A percentile compares a stretch with the other conserved stretches of the same genome.
These are phyloP conservation scores for Catocala sponsa DNA, from an alignment of 2,888 invertebrate species.

Conservation along the genomic window DNA sequence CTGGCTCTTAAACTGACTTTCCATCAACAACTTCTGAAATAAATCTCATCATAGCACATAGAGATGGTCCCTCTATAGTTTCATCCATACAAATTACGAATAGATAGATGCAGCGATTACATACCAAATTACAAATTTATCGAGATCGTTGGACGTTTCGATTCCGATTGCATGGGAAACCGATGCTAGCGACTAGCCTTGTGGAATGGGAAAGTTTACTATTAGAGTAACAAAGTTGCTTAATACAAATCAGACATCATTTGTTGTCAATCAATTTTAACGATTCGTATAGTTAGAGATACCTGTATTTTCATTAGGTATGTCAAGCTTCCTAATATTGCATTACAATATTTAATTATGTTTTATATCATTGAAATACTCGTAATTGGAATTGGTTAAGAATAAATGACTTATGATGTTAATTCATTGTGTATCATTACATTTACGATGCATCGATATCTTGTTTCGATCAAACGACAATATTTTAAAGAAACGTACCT, in stretches of 20 bases:
- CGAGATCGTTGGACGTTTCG: slow-evolving; percentile 61
- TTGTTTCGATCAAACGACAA: too few species aligned
- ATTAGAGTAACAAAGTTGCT: slow-evolving; percentile 44
- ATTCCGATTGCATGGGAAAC: slow-evolving; percentile 67
- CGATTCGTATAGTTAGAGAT: not conserved
- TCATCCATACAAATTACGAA: slow-evolving; percentile 60
- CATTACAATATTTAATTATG: not conserved
- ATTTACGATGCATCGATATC: too few species aligned
- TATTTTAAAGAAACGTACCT: too few species aligned
- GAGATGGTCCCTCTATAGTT: slow-evolving; percentile 25
- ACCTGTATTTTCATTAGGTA: too few species aligned
- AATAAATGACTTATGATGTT: too few species aligned
- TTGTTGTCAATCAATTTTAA: slow-evolving; percentile 13
- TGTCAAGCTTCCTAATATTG: too few species aligned
- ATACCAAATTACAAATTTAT: slow-evolving; percentile 72
- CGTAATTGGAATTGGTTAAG: too few species aligned
- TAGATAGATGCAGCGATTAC: slow-evolving; percentile 65
- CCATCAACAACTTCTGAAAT: too few species aligned
- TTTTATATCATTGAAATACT: too few species aligned
- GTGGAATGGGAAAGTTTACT: slow-evolving; percentile 57
- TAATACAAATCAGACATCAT: slow-evolving; percentile 39
- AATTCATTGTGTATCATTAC: too few species aligned
- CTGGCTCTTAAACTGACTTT: too few species aligned
- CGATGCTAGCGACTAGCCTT: slow-evolving; percentile 49
- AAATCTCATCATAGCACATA: too few species aligned